These are phyloP conservation scores for Serranus cabrilla DNA, from an alignment of 2,797 vertebrate genomes.

Conservation along the genomic window DNA sequence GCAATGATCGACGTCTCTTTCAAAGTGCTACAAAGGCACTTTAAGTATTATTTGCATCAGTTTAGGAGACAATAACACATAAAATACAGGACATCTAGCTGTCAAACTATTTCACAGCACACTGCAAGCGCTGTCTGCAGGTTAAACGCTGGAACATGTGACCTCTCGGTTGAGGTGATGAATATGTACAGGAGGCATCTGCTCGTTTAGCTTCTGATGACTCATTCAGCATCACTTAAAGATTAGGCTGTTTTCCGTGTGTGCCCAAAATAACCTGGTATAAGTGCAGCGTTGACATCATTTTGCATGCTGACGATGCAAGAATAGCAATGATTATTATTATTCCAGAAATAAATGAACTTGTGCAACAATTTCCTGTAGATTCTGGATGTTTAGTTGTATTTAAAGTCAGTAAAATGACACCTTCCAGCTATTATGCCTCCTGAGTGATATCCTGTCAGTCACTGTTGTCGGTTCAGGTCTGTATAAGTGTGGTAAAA, in stretches of 20 bases:
- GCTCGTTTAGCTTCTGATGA: slow-evolving; percentile 5
- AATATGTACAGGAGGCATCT: slow-evolving; percentile 1
- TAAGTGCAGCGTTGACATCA: neutral
- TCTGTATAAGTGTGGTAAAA: neutral
- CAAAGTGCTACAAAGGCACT: slow-evolving; percentile 19
- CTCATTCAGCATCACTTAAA: neutral
- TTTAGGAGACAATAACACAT: neutral
- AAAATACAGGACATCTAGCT: slow-evolving; percentile 12
- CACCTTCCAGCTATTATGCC: too few relatives aligned
- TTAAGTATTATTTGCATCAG: slow-evolving; percentile 1
- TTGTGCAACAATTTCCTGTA: neutral
- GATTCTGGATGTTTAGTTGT: neutral
- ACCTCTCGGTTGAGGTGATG: neutral
- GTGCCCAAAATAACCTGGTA: neutral
- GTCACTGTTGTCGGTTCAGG: neutral
- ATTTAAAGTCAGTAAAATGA: neutral
- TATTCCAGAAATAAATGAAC: neutral
- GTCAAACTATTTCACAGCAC: neutral
- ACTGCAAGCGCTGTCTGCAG: neutral
- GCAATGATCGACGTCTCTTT: slow-evolving; percentile 26
- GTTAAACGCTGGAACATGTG: neutral
- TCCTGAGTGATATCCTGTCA: neutral
- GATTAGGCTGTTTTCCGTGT: neutral
- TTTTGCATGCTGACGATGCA: too few relatives aligned
- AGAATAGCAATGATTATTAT: neutral